phyloP scores from a whole-genome alignment of 2,113 vertebrate species.

The Symphodus melops region DNA sequence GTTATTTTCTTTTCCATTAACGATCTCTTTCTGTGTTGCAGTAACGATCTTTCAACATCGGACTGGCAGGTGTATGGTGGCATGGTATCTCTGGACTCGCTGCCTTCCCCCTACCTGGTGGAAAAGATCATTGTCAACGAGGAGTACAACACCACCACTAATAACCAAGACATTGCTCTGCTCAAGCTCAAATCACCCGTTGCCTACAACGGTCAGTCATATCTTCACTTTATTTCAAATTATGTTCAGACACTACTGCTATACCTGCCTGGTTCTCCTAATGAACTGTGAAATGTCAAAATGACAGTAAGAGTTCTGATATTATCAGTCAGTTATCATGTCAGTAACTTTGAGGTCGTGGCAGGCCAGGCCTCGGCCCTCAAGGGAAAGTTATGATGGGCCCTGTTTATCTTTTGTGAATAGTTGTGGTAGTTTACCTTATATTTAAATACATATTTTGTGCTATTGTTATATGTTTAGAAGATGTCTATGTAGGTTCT shows the following conservation, averaged over 20 bases:
- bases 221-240: neutral
- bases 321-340: too few species aligned
- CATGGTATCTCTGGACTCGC: conserved; percentile 76
- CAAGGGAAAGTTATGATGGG: too few species aligned
- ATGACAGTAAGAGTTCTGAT: too few species aligned
- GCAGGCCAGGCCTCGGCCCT: too few species aligned
- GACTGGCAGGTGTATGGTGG: conserved; percentile 88
- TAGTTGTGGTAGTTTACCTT: too few species aligned
- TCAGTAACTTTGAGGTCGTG: too few species aligned
- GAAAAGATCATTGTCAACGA: conserved; percentile 86
- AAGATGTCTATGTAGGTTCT: too few species aligned
- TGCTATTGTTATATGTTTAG: too few species aligned
- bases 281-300: too few species aligned
- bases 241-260: neutral
- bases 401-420: too few species aligned
- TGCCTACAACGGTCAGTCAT: conserved; percentile 81
- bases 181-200: conserved; percentile 85
- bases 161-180: conserved; percentile 90
- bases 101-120: conserved; percentile 69
- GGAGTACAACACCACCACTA: conserved; percentile 81
- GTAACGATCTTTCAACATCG: conserved; percentile 54
- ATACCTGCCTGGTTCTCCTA: too few species aligned
- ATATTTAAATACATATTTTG: too few species aligned
- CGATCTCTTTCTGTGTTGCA: conserved; percentile 14
- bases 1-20: neutral